Percentiles rank a stretch among this genome's conserved stretches.
These are phyloP conservation scores for Pseudopleuronectes americanus DNA, from an alignment of 2,797 vertebrate species.

Conservation along the genomic window DNA sequence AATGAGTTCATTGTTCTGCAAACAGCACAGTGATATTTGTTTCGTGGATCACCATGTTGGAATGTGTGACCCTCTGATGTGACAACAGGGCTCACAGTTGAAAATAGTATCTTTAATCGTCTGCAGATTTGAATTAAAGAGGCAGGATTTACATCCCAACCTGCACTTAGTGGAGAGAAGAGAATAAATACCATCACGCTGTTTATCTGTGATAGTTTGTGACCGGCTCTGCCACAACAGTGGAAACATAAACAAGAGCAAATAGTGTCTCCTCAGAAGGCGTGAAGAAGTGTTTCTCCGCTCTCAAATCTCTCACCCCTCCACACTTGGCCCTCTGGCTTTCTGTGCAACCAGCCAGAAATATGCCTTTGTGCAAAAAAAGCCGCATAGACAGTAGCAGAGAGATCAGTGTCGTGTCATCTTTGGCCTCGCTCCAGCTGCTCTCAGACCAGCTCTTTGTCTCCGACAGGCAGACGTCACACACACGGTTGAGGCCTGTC, in stretches of 20 bases:
- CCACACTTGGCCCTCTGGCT: slow-evolving; percentile 49
- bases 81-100: slow-evolving; percentile 51
- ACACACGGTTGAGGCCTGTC: slow-evolving; percentile 70
- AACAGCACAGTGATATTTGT: slow-evolving; percentile 39
- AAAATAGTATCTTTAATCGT: slow-evolving; percentile 53
- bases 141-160: slow-evolving; percentile 7
- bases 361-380: slow-evolving; percentile 68
- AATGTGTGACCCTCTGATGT: slow-evolving; percentile 58
- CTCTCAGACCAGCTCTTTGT: slow-evolving; percentile 61
- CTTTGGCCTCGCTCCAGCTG: slow-evolving; percentile 74
- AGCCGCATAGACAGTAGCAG: slow-evolving; percentile 59
- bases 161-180: slow-evolving; percentile 6
- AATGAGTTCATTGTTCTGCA: slow-evolving; percentile 60
- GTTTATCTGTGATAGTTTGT: slow-evolving; percentile 60
- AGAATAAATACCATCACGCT: slow-evolving; percentile 19
- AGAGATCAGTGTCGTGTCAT: slow-evolving; percentile 74
- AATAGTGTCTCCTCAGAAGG: slow-evolving; percentile 65
- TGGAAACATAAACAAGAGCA: slow-evolving; percentile 58
- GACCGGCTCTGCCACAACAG: slow-evolving; percentile 50
- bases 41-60: slow-evolving; percentile 54
- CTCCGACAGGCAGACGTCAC: slow-evolving; percentile 67
- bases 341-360: slow-evolving; percentile 69
- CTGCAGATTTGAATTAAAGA: slow-evolving; percentile 27
- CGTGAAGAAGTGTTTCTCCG: slow-evolving; percentile 55
- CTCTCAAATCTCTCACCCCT: slow-evolving; percentile 56